phyloP scores from a whole-genome alignment of 2,888 invertebrate species.

The Megastigmus dorsalis region DNA sequence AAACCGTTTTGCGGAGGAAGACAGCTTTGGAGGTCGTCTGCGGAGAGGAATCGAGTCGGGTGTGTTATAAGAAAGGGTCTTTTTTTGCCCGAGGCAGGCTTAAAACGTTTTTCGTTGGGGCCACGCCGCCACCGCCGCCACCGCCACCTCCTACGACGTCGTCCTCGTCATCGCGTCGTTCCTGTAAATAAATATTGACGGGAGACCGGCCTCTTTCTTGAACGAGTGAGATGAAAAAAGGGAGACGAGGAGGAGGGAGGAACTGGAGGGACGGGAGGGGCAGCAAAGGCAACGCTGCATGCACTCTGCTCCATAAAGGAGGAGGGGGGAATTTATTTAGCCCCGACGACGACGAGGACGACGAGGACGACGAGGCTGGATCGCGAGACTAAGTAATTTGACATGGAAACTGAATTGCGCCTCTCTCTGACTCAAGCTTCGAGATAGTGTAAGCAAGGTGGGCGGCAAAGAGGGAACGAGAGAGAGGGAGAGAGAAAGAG shows the following conservation, averaged over 20 bases:
- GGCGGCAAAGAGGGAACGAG: not conserved
- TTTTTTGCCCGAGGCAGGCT: constrained; percentile 25
- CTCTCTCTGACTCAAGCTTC: constrained; percentile 3
- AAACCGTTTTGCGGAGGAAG: not conserved
- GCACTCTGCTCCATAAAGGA: not conserved
- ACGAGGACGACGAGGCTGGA: constrained; percentile 53
- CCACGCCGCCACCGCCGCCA: too few species aligned
- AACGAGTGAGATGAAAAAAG: not conserved
- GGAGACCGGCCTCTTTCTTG: constrained; percentile 1
- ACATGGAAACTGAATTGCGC: constrained; percentile 63
- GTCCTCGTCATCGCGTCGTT: constrained; percentile 17
- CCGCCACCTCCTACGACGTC: too few species aligned
- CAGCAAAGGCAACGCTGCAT: not conserved
- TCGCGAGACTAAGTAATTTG: constrained; percentile 63
- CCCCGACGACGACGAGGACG: constrained; percentile 47
- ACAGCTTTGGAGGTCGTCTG: not conserved
- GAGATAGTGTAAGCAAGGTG: not conserved
- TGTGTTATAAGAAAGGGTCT: not conserved
- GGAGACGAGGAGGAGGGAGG: not conserved
- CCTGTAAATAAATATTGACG: constrained; percentile 59
- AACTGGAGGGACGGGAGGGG: not conserved
- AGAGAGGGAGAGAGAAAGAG: not conserved
- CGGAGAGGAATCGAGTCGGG: not conserved
- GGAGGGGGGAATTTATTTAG: constrained; percentile 39
- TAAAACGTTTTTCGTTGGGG: too few species aligned